A percentile compares a stretch with the other conserved stretches of the same genome.
phyloP scores from a whole-genome alignment of 2,888 invertebrate genomes.

The Tinea semifulvella region DNA sequence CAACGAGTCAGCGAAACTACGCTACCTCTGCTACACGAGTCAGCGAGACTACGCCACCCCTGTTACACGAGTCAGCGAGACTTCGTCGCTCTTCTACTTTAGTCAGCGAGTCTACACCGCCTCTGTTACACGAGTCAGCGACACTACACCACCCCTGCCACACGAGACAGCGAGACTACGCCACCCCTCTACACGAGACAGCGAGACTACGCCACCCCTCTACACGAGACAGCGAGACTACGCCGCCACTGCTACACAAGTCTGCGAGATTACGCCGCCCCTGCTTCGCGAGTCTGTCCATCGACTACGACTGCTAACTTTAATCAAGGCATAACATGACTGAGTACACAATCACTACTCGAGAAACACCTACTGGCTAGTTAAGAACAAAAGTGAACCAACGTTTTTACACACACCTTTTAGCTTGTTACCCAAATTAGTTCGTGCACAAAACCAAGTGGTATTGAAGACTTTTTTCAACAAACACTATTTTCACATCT shows the following conservation, averaged over 20 bases:
- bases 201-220: background rate
- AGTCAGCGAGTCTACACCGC: constrained; percentile 17
- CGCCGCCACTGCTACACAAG: background rate
- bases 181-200: background rate
- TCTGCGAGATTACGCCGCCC: too few relatives aligned
- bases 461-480: too few relatives aligned
- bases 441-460: too few relatives aligned
- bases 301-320: too few relatives aligned
- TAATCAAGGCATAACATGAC: constrained; percentile 56
- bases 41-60: too few relatives aligned
- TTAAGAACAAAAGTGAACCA: too few relatives aligned
- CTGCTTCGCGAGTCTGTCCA: too few relatives aligned
- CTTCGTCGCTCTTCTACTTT: background rate
- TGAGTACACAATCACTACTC: constrained; percentile 63
- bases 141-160: constrained; percentile 17
- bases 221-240: constrained; percentile 4
- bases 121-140: constrained; percentile 13
- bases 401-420: too few relatives aligned
- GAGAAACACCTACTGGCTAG: constrained; percentile 64
- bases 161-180: constrained; percentile 16
- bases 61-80: too few relatives aligned
- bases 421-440: too few relatives aligned
- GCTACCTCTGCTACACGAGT: constrained; percentile 20
- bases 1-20: constrained; percentile 26
- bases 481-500: too few relatives aligned